Base-by-base conservation (phyloP, 2,888 invertebrate genomes). In the Drosophila mercatorum region DNA sequence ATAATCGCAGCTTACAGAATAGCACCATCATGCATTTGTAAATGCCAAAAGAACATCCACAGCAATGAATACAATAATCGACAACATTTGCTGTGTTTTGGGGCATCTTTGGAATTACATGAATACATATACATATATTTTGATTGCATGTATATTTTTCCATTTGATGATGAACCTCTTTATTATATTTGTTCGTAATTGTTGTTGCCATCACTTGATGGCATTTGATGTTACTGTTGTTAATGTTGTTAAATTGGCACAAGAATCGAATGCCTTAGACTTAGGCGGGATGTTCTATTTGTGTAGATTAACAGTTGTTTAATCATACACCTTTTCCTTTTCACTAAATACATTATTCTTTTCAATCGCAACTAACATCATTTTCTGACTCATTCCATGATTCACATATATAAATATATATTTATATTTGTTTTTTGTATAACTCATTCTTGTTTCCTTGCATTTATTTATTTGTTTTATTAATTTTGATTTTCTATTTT, bases 21-120 rank as follows among this genome's bases (percentile, higher is more conserved):
- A 93, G 92, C 91, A 93, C 93, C 89, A 91, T 93, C 80, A 93
- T 93, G 93, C 93, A 93, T 91, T 92, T 93, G 66, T 93, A 93
- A 93, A 88, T 83, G 79, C 68, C 14, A 65, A 69, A 69, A 49
- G 31, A 66, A 53, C 41, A 72, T 12, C 51, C 34, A 51, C 46
- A 68, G 40, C 47, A 34, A 51, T 22, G 34, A 59, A 56, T 36
- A 36, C 55, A 65, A 60, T 49, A 31, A 59, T 40, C 41, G 65
- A 34, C n/a, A 68, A 62, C 14, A 43, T 47, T 40, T 47, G 47
- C 46, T 65, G 28, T n/a, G 26, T 69, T 70, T 56, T 41, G 17
- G 36, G 52, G 58, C 43, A 76, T 61, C 38, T 53, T 43, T 63
- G 51, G 41, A 63, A 52, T 52, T 52, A 51, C 31, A 60, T 17